Percentiles rank a stretch among this genome's conserved stretches.
phyloP scores from a whole-genome alignment of 2,797 vertebrate species.

The Anolis apletophallus region DNA sequence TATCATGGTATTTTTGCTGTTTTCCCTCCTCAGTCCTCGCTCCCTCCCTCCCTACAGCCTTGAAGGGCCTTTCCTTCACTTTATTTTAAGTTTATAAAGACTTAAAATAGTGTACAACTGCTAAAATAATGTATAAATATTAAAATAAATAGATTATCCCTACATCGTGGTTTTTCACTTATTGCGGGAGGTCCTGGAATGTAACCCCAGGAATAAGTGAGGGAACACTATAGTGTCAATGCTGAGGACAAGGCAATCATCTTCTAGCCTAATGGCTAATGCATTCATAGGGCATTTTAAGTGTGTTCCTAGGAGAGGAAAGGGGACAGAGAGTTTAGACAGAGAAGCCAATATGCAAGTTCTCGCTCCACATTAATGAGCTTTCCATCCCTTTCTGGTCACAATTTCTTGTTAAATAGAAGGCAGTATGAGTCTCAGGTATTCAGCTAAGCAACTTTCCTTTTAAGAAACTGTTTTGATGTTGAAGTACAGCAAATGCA shows the following conservation, averaged over 20 bases:
- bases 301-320: not conserved
- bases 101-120: too few relatives aligned
- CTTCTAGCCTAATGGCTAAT: not conserved
- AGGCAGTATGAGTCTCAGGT: not conserved
- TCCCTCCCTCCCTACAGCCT: too few relatives aligned
- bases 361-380: not conserved
- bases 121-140: too few relatives aligned
- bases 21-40: too few relatives aligned
- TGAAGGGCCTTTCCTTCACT: too few relatives aligned
- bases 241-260: too few relatives aligned
- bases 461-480: conserved; percentile 57
- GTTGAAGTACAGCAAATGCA: conserved; percentile 47
- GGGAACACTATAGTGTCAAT: not conserved
- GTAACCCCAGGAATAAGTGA: too few relatives aligned
- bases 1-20: too few relatives aligned
- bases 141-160: too few relatives aligned
- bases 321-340: not conserved
- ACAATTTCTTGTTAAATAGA: conserved; percentile 35
- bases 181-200: too few relatives aligned
- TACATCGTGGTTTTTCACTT: too few relatives aligned
- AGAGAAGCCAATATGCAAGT: not conserved
- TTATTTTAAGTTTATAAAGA: too few relatives aligned
- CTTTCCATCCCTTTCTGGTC: conserved; percentile 1
- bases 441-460: conserved; percentile 63
- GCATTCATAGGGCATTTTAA: not conserved